These are phyloP conservation scores for Hyperoodon ampullatus DNA, from an alignment of 2,113 vertebrate species.

Conservation along the genomic window DNA sequence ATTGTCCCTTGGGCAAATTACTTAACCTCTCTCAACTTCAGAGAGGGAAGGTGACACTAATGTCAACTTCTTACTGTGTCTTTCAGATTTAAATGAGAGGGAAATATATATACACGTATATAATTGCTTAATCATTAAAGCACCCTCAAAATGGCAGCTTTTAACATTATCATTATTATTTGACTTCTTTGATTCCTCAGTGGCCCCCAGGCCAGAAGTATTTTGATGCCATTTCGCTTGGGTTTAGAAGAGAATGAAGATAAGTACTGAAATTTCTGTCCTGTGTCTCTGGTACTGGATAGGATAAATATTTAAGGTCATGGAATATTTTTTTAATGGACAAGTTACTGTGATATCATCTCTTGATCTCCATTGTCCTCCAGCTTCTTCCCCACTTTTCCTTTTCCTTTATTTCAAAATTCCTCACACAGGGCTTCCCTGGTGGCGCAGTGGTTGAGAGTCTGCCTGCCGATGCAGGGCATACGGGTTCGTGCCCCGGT, in stretches of 20 bases:
- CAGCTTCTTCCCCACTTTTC: neutral
- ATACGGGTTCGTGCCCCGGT: too few species aligned
- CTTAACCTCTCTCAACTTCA: neutral
- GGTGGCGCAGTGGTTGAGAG: too few species aligned
- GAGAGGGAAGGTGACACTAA: neutral
- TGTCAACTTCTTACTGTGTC: neutral
- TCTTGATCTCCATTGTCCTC: neutral
- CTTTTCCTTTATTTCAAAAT: neutral
- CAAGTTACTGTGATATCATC: neutral
- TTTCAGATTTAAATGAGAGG: neutral
- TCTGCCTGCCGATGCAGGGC: too few species aligned
- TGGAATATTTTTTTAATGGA: neutral
- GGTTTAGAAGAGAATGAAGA: conserved; percentile 19
- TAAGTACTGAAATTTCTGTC: neutral
- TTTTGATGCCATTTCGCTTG: neutral
- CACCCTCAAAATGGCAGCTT: neutral
- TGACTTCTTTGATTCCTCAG: neutral
- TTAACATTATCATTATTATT: neutral
- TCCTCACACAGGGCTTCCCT: too few species aligned
- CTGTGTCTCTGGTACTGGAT: neutral
- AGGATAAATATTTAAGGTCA: neutral
- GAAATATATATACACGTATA: neutral
- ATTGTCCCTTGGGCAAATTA: neutral
- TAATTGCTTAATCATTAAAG: neutral
- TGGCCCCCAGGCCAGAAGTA: neutral